Conservation (phyloP, 2,797 vertebrate genomes). For the Melanogrammus aeglefinus region DNA sequence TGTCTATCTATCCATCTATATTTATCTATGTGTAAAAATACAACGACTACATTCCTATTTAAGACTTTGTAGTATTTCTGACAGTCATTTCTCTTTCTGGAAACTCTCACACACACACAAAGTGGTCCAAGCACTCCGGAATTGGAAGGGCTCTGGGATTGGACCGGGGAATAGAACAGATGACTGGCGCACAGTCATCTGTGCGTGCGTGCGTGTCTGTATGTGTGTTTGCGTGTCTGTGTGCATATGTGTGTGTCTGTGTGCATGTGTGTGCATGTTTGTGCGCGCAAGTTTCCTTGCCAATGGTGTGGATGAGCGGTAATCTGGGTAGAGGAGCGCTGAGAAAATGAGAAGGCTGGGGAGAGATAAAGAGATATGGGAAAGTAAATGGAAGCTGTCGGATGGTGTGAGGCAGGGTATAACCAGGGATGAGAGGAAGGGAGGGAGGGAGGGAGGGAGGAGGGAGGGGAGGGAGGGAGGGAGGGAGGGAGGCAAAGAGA, state of each 20-base stretch:
- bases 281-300: not conserved
- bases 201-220: too few relatives aligned
- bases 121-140: conserved; percentile 7
- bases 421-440: conserved; percentile 47
- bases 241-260: not conserved
- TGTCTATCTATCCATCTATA: not conserved
- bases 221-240: too few relatives aligned
- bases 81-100: not conserved
- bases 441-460: conserved; percentile 61
- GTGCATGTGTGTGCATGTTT: too few relatives aligned
- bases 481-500: conserved; percentile 22
- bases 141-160: conserved; percentile 13
- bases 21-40: not conserved
- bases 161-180: not conserved
- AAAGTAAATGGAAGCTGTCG: conserved; percentile 68
- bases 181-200: not conserved
- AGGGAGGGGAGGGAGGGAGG: conserved; percentile 30
- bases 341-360: conserved; percentile 39
- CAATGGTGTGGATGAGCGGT: conserved; percentile 38
- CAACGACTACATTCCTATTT: not conserved
- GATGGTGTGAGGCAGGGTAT: conserved; percentile 67
- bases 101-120: not conserved
- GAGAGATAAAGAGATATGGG: conserved; percentile 55
- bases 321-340: conserved; percentile 29
- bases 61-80: not conserved